phyloP scores from a whole-genome alignment of 2,113 vertebrate species.

The Propithecus coquereli region DNA sequence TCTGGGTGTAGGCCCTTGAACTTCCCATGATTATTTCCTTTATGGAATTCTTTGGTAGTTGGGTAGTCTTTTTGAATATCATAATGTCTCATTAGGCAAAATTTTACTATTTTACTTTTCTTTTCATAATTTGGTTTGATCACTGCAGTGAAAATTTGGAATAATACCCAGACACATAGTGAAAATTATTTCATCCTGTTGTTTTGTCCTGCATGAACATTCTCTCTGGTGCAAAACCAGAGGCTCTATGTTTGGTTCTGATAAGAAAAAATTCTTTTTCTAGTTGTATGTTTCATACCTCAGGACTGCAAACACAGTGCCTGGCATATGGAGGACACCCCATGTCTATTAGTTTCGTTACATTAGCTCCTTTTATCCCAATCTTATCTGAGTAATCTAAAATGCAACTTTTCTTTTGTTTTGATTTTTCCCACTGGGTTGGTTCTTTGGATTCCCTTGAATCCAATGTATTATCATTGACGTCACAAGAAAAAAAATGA shows the following conservation, averaged over 20 bases:
- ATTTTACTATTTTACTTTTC: neutral
- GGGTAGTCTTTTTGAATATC: neutral
- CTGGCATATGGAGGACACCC: neutral
- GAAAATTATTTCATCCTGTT: neutral
- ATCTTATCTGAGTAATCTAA: neutral
- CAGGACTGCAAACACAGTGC: neutral
- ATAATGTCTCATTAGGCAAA: neutral
- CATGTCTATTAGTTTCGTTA: neutral
- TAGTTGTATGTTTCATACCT: neutral
- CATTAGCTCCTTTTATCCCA: neutral
- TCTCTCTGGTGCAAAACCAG: neutral
- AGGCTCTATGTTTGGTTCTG: neutral
- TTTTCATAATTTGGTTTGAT: neutral
- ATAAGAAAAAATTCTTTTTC: neutral
- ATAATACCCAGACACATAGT: neutral
- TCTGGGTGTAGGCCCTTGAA: neutral
- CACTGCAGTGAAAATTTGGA: neutral
- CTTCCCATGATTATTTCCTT: neutral
- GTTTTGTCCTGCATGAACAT: neutral
- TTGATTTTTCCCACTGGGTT: neutral
- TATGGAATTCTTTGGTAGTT: neutral
- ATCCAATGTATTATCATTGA: neutral
- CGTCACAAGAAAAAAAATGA: neutral
- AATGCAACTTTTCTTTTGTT: neutral
- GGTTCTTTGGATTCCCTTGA: neutral